A percentile compares a stretch with the other conserved stretches of the same genome.
These are phyloP conservation scores for Apamea crenata DNA, from an alignment of 2,888 invertebrate species.

Conservation along the genomic window DNA sequence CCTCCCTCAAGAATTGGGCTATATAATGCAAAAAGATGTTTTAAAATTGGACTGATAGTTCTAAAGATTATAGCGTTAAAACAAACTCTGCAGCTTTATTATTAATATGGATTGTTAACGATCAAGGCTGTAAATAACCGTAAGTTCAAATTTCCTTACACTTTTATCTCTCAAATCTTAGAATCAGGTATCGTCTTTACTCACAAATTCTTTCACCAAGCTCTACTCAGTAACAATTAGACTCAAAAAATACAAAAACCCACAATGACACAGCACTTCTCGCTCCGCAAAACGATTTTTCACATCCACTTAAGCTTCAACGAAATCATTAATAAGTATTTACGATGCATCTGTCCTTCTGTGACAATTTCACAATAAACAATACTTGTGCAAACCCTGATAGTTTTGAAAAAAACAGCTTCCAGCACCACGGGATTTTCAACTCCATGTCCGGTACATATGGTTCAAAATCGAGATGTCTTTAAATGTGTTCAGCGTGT, in stretches of 20 bases:
- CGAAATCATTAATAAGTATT: constrained; percentile 83
- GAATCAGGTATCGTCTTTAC: not conserved
- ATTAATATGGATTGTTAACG: no score
- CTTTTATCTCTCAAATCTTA: not conserved
- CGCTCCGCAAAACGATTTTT: constrained; percentile 68
- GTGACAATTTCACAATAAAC: constrained; percentile 76
- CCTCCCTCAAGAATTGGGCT: no score
- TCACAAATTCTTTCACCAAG: not conserved
- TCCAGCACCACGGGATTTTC: not conserved
- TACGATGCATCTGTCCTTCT: constrained; percentile 80
- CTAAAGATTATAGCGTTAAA: no score
- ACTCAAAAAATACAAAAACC: constrained; percentile 43
- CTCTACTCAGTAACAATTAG: constrained; percentile 32
- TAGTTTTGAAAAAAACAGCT: constrained; percentile 38
- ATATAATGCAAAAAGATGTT: no score
- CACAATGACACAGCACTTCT: constrained; percentile 65
- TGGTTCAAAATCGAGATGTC: constrained; percentile 25
- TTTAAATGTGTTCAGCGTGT: constrained; percentile 60
- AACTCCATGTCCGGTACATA: rapidly evolving
- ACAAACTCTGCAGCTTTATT: no score
- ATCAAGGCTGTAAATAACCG: no score
- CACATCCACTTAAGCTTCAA: constrained; percentile 75
- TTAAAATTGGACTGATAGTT: no score
- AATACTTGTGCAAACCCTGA: constrained; percentile 70
- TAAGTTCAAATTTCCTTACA: no score